Evolutionary conservation across 2,797 vertebrate species (phyloP), one percentile per base, ranked within the genome.

Genomic region (Poeciliopsis infans): DNA sequence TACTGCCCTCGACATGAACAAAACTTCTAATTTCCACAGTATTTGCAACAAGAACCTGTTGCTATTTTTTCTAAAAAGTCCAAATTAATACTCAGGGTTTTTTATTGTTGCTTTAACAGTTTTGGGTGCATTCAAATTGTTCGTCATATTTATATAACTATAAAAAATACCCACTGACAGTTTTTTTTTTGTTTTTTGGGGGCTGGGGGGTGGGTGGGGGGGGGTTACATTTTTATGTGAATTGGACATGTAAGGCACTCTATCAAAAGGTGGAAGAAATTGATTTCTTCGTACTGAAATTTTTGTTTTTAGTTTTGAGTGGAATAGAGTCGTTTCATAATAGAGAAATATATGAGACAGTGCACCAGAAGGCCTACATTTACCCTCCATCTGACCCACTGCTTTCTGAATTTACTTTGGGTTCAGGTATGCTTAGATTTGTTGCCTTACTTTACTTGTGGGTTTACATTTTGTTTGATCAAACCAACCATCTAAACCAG

Each of bases 1-100:
- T 94, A 86, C 92, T 92, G 93, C 89, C 92, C 91, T 93, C 83
- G 43, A 92, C 89, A 87, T 77, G 61, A 88, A 91, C 89, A 93
- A 82, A 79, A 87, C 87, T 88, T 88, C 70, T 85, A 80, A 85
- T 87, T 92, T 89, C 81, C 75, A 76, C 64, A 49, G 66, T 25
- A 73, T 78, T 66, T 73, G 39, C 20, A 13, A 66, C 33, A n/a
- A 66, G 69, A 49, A 79, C 31, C n/a, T 72, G 64, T 74, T 41
- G n/a, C 25, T 70, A 69, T 84, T n/a, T 28, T 5, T 75, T 13
- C 28, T 20, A 28, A 18, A 78, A 66, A 41, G 1, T 39, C 7
- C 16, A n/a, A 31, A 46, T 15, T n/a, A 8, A 45, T 33, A 41
- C 13, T 25, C 51, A 15, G 5, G n/a, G 11, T 5, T 59, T 28